Base-by-base conservation (phyloP, 2,113 vertebrate genomes). In the Gallinago paraguaiae region DNA sequence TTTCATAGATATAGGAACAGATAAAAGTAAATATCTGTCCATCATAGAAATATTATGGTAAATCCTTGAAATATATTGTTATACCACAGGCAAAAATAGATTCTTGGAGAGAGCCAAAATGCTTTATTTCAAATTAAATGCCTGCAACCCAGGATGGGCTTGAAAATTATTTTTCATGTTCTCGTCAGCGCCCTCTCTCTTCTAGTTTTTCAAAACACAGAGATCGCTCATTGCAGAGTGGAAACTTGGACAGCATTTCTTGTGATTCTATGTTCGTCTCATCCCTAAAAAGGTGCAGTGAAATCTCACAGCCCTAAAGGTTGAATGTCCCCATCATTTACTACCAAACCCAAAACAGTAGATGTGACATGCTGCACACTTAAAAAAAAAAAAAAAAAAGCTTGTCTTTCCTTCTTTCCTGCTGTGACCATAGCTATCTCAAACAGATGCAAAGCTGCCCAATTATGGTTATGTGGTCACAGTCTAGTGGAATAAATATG, bases 391-490 rank as follows among this genome's bases (percentile, higher is more conserved):
- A 94, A 94, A 89, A 43, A 94, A 89, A 43, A 22, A 79, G 35
- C 82, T 74, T 46, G 45, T 77, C 88, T 91, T 95, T 39, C 39
- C 39, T 39, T 39, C 39, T 92, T 96, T 90, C 95, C 68, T 75
- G 92, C 71, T 11, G 22, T 31, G 92, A 87, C 84, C 37, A 0
- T 53, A 95, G 19, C 87, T 88, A 78, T 86, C 77, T 53, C 72
- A 89, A 92, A 64, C 63, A 85, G 88, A 92, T 28, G 28, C 25
- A 24, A 76, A 92, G 51, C 67, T 97, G 95, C 86, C 96, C 95
- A 95, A 74, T 97, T 97, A 97, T 92, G 96, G 97, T 91, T 86
- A 84, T 86, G 83, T 63, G 33, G 51, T 92, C 61, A 74, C 83
- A 90, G 82, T 35, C 65, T 37, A 17, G 35, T 67, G 67, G 82